Evolutionary conservation across 1,140 invertebrate genomes (phyloP).

Genomic region (Neodiprion virginianus): DNA sequence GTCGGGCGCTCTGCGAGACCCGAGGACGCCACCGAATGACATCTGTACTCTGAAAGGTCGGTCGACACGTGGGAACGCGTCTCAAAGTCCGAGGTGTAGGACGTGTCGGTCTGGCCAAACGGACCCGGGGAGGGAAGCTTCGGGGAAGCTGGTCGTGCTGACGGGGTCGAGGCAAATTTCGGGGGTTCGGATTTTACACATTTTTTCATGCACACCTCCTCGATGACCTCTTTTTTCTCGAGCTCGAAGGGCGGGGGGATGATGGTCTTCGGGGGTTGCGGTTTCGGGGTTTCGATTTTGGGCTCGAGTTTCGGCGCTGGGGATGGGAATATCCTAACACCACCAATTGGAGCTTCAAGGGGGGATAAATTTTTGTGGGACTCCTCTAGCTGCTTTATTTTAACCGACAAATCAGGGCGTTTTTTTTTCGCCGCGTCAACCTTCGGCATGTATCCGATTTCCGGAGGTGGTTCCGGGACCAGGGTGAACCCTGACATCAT

Average conservation of each 20-base stretch:
- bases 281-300: conserved; percentile 31
- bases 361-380: conserved; percentile 65
- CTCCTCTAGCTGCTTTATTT: conserved; percentile 71
- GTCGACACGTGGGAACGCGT: conserved; percentile 39
- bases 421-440: conserved; percentile 49
- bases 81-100: conserved; percentile 43
- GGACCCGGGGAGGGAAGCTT: conserved; percentile 13
- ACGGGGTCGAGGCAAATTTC: conserved; percentile 14
- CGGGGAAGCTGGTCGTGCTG: neutral
- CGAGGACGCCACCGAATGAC: conserved; percentile 42
- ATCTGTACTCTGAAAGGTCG: conserved; percentile 45
- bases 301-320: conserved; percentile 40
- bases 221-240: conserved; percentile 22
- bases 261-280: conserved; percentile 48
- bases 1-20: conserved; percentile 36
- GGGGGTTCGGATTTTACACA: conserved; percentile 22
- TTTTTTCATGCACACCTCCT: conserved; percentile 37
- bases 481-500: conserved; percentile 64
- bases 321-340: conserved; percentile 67
- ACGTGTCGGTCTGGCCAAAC: conserved; percentile 24
- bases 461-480: conserved; percentile 75
- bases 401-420: conserved; percentile 66
- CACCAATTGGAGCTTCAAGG: conserved; percentile 69
- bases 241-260: conserved; percentile 40
- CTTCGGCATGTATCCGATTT: conserved; percentile 72